Conservation (phyloP, 2,888 invertebrate genomes). For the Parascotia fuliginaria region DNA sequence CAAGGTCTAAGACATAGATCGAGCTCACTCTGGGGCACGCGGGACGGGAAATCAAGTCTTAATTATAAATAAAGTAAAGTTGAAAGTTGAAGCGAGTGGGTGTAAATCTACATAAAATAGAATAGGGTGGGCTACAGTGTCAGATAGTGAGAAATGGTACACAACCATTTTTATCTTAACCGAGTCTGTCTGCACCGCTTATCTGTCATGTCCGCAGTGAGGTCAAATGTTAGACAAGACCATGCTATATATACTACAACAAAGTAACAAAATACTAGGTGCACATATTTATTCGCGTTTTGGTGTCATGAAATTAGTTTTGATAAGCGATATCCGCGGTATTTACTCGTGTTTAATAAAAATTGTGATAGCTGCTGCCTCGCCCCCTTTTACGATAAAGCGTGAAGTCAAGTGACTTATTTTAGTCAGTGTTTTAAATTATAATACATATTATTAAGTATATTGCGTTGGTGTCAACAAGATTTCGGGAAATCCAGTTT, state of each 20-base stretch:
- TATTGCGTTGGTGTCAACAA: constrained; percentile 11
- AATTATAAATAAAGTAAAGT: constrained; percentile 48
- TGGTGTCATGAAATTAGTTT: constrained; percentile 44
- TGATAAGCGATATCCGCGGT: constrained; percentile 48
- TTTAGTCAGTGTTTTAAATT: constrained; percentile 7
- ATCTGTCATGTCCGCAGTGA: constrained; percentile 40
- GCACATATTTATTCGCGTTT: constrained; percentile 47
- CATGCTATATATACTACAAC: constrained; percentile 20
- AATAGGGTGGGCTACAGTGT: constrained; percentile 51
- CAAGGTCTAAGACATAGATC: constrained; percentile 80
- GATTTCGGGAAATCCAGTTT: constrained; percentile 17
- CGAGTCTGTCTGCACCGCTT: constrained; percentile 38
- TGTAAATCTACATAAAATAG: constrained; percentile 62
- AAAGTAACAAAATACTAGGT: constrained; percentile 31
- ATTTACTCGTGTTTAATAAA: constrained; percentile 29
- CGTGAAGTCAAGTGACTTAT: constrained; percentile 39
- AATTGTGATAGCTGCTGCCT: constrained; percentile 34
- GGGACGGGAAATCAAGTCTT: constrained; percentile 49
- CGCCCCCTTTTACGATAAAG: constrained; percentile 42
- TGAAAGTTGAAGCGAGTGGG: constrained; percentile 57
- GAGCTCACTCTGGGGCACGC: constrained; percentile 72
- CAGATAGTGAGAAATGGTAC: constrained; percentile 46
- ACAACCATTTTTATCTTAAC: constrained; percentile 47
- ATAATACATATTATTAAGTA: too few relatives aligned
- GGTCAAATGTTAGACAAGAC: constrained; percentile 40